Evolutionary conservation across 2,888 invertebrate species (phyloP), one percentile per base, ranked within the genome.

Genomic region (Galeopsomyia nigrocyanea): DNA sequence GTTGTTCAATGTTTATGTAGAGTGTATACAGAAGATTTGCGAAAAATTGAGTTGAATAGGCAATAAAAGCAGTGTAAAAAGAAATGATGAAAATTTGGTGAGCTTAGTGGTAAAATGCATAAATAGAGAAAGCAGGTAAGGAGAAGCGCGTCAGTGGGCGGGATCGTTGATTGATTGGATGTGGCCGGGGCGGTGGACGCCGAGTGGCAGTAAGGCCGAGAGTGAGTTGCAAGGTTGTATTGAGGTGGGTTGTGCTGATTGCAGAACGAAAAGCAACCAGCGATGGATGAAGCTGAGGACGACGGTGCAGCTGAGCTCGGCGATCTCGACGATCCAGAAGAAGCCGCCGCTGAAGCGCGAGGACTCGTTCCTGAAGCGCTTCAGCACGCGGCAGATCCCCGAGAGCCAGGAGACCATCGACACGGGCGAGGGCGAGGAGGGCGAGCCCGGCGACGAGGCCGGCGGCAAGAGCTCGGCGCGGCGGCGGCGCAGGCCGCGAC

Each of bases 231-330:
- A n/a, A n/a, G n/a, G n/a, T n/a, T n/a, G n/a, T n/a, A n/a, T 51
- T 51, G 14, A 6, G 39, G 39, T 39, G 39, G 7, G 39, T 39
- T 39, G 26, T 26, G 26, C n/a, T 64, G 26, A 26, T 75, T 75
- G 9, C 58, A 95, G 95, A 91, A 94, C 94, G 85, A 95, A 95
- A 87, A 95, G 96, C 85, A 97, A 96, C 88, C 95, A 97, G 87
- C 91, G 97, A 88, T 98, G 98, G 95, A 94, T 96, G 93, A 97
- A 98, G 88, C 90, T 98, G 78, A 90, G 97, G 79, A 96, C 96
- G 68, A 97, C 97, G 62, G 96, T 96, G 81, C 96, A 96, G 88
- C 90, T 96, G 82, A 95, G 95, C 79, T 95, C 95, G 75, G 96
- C 96, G 67, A 93, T 94, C 82, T 88, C 89, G 63, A 88, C 89